phyloP scores from a whole-genome alignment of 2,888 invertebrate species.

The Epinotia demarniana region DNA sequence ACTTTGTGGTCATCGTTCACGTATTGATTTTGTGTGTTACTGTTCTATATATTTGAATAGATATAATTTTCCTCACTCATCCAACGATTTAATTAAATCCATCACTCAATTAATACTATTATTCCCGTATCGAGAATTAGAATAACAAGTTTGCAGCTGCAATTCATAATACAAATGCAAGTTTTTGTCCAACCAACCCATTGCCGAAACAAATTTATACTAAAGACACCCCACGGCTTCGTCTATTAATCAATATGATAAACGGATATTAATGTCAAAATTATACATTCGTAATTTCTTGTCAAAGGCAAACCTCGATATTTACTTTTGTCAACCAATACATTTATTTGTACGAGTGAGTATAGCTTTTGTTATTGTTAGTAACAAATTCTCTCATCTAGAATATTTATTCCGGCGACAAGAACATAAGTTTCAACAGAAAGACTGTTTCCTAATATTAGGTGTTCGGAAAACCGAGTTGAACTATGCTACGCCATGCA shows the following conservation, averaged over 20 bases:
- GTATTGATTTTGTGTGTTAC: not conserved
- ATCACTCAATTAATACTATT: not conserved
- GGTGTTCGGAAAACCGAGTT: not conserved
- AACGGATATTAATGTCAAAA: not conserved
- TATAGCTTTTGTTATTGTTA: not conserved
- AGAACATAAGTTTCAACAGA: too few relatives aligned
- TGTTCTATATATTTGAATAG: not conserved
- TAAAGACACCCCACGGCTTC: not conserved
- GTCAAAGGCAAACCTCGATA: not conserved
- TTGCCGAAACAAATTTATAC: conserved; percentile 6
- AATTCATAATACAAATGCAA: conserved; percentile 17
- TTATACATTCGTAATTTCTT: not conserved
- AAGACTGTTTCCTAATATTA: too few relatives aligned
- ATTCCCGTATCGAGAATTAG: not conserved
- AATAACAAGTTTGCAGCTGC: not conserved
- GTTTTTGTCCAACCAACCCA: conserved; percentile 3
- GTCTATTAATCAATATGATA: conserved; percentile 15
- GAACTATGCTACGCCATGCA: not conserved
- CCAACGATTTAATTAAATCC: not conserved
- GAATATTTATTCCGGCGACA: too few relatives aligned
- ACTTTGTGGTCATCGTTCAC: not conserved
- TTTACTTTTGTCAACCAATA: not conserved
- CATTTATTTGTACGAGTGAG: not conserved
- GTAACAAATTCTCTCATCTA: not conserved
- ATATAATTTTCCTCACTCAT: not conserved